Percentiles rank a stretch among this genome's conserved stretches.
These are phyloP conservation scores for Iselma pallidipennis DNA, from an alignment of 2,888 invertebrate species.

Conservation along the genomic window DNA sequence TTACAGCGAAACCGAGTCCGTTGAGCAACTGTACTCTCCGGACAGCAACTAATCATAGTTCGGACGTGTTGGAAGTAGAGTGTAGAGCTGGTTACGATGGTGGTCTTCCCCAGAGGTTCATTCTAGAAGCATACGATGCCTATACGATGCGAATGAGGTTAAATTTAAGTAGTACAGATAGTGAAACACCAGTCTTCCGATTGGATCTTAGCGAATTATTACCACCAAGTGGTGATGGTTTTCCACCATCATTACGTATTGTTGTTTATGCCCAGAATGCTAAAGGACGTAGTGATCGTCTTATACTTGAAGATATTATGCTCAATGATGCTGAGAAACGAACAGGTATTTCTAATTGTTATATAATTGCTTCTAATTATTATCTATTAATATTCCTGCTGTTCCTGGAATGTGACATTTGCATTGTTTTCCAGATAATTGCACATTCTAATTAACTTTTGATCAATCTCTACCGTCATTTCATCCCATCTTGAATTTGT, in stretches of 20 bases:
- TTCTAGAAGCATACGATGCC: conserved; percentile 81
- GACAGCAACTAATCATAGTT: conserved; percentile 64
- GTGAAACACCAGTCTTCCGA: conserved; percentile 65
- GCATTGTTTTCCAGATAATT: no score
- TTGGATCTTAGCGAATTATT: conserved; percentile 67
- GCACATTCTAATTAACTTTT: no score
- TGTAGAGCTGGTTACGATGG: conserved; percentile 90
- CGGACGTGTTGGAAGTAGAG: conserved; percentile 72
- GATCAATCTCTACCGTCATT: no score
- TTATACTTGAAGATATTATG: conserved; percentile 82
- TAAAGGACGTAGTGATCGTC: conserved; percentile 82
- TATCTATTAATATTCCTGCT: no score
- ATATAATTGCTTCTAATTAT: not conserved
- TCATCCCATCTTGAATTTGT: no score
- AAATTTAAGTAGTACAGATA: conserved; percentile 67
- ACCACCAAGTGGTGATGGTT: conserved; percentile 53
- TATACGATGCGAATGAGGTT: conserved; percentile 70
- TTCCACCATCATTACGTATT: conserved; percentile 70
- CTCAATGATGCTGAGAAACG: conserved; percentile 85
- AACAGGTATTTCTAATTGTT: conserved; percentile 66
- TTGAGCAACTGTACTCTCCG: conserved; percentile 85
- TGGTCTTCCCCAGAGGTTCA: conserved; percentile 82
- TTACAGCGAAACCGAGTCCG: conserved; percentile 76
- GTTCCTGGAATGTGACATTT: no score
- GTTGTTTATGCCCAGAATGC: conserved; percentile 83